Base-by-base conservation (phyloP, 2,888 invertebrate genomes). In the Chouioia cunea region DNA sequence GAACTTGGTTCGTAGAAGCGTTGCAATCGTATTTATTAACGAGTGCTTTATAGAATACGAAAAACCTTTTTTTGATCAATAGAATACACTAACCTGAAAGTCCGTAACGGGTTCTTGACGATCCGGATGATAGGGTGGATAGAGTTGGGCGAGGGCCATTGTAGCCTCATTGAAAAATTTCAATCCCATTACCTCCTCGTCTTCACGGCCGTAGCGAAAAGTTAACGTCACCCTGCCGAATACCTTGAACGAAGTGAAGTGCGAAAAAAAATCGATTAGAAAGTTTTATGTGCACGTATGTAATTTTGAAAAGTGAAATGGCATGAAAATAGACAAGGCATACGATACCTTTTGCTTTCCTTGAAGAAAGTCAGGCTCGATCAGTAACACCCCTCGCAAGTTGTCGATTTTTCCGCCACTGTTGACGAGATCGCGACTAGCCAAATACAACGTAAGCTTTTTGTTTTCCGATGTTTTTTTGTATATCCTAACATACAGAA, bases 161-260 rank as follows among this genome's bases (percentile, higher is more conserved):
- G 97, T 93, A 65, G 97, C 95, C 87, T 99, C 98, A 85, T 98
- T 99, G 88, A 97, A 96, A 88, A 99, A 99, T 82, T 97, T 96
- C 77, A 99, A 89, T 0, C 99, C 99, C 92, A 99, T 95, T 23
- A 99, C 98, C 86, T 99, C 98, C 84, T 99, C 94, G 85, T 99
- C 98, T 87, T 99, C 98, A 57, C 98, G 89, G 0, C 98, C 98
- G 83, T 99, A 99, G 77, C 98, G 93, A 87, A 99, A 98, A 16
- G 97, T 98, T 73, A 98, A 89, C 3, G 97, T 93, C 76, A 95
- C 90, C 86, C 94, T 94, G 52, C 93, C 94, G 84, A 91, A 94
- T 44, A 95, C 91, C 87, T 88, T 79, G 14, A 58, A 20, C 59
- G 48, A 72, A 62, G 15, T 53, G 27, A 52, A 58, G 16, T 50